Evolutionary conservation across 2,888 invertebrate species (phyloP), one percentile per base, ranked within the genome.

Genomic region (Spodoptera littoralis): DNA sequence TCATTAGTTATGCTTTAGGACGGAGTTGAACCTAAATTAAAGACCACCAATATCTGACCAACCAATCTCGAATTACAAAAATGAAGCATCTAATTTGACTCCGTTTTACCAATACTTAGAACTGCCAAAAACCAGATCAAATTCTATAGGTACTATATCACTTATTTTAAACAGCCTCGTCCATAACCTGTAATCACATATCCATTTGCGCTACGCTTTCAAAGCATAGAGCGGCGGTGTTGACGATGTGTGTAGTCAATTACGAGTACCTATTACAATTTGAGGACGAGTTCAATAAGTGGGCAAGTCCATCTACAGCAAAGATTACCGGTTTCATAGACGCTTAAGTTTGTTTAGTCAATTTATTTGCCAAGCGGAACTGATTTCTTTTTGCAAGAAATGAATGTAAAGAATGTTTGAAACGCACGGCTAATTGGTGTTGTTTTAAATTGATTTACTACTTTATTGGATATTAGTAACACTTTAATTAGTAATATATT

Each of bases 311-410:
- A 58, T 65, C 60, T 76, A 44, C 42, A 36, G 42, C 61, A 47
- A 62, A 61, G 62, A 67, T 69, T 74, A 80, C 77, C 77, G 73
- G 73, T 77, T 75, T 66, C 62, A 67, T 69, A 64, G 68, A 54
- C 57, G 57, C 72, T 70, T 56, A 66, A 66, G 62, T 79, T 76
- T 73, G 62, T 77, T 79, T 79, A 66, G 70, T 70, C 60, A 76
- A 70, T 65, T 62, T 73, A 70, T 79, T 73, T 62, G 68, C 73
- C 52, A 60, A 36, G 63, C 69, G 77, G 66, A 76, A 76, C 70
- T 69, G 61, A 72, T 72, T 71, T 79, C 65, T 64, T 79, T 73
- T 65, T 47, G 51, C 55, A 57, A 57, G 62, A 54, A 63, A 68
- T 11, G 44, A 43, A 45, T 60, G 53, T 41, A 11, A 36, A 55